These are phyloP conservation scores for Chrysomela aeneicollis DNA, from an alignment of 2,888 invertebrate genomes.

Conservation along the genomic window DNA sequence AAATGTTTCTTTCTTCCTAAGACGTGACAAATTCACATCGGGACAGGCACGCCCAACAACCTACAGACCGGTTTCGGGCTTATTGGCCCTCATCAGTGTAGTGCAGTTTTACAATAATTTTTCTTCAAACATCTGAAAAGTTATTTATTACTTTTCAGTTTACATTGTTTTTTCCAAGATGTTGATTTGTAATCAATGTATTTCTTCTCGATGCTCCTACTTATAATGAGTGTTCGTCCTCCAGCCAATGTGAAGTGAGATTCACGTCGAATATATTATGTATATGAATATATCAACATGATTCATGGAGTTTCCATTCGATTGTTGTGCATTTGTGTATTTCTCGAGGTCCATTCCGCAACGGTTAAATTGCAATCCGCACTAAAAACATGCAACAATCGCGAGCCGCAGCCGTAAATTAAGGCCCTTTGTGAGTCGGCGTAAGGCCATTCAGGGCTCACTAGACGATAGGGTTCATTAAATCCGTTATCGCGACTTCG, in stretches of 20 bases:
- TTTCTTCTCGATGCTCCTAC: too few relatives aligned
- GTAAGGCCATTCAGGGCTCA: constrained; percentile 54
- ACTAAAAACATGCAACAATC: constrained; percentile 57
- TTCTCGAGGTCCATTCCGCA: constrained; percentile 4
- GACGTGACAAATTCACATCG: too few relatives aligned
- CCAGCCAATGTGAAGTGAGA: background rate
- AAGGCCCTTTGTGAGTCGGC: constrained; percentile 56
- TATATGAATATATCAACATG: background rate
- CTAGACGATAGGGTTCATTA: constrained; percentile 61
- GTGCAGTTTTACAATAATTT: too few relatives aligned
- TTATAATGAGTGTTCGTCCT: too few relatives aligned
- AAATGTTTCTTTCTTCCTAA: too few relatives aligned
- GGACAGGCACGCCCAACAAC: too few relatives aligned
- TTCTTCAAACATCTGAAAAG: too few relatives aligned
- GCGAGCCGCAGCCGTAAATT: constrained; percentile 57
- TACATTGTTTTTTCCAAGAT: too few relatives aligned
- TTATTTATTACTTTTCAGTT: too few relatives aligned
- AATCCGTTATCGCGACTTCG: constrained; percentile 61
- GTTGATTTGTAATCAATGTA: too few relatives aligned
- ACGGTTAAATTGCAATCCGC: constrained; percentile 30
- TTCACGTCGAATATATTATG: background rate
- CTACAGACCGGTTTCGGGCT: too few relatives aligned
- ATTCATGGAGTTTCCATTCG: background rate
- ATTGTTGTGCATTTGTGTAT: background rate
- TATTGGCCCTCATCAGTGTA: too few relatives aligned